Evolutionary conservation across 2,888 invertebrate genomes (phyloP).

Genomic region (Volucella inanis): DNA sequence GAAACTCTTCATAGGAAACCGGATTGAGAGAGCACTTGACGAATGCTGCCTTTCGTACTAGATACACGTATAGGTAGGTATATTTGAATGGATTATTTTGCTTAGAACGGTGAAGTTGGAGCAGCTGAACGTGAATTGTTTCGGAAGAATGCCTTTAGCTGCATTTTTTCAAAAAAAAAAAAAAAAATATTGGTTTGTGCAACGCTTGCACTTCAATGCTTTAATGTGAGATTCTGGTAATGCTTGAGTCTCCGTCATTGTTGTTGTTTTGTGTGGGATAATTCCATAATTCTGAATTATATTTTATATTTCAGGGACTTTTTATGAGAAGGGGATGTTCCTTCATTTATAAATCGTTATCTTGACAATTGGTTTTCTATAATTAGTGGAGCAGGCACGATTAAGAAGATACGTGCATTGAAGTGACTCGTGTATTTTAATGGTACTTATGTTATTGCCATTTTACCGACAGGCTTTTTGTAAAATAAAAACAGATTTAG

Average conservation of each 20-base stretch:
- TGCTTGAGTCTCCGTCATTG: not conserved
- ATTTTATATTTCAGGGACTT: constrained; percentile 12
- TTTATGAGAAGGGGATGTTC: constrained; percentile 14
- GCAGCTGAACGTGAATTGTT: constrained; percentile 9
- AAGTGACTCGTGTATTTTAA: too few relatives aligned
- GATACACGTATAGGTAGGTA: constrained; percentile 20
- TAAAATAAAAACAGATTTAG: too few relatives aligned
- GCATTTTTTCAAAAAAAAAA: not conserved
- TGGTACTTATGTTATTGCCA: too few relatives aligned
- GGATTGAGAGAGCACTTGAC: constrained; percentile 52
- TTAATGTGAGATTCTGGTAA: constrained; percentile 37
- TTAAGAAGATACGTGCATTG: not conserved
- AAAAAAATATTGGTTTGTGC: constrained; percentile 24
- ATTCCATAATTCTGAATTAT: not conserved
- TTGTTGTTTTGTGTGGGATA: constrained; percentile 2
- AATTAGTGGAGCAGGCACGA: constrained; percentile 9
- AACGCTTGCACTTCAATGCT: constrained; percentile 28
- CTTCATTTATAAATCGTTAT: constrained; percentile 31
- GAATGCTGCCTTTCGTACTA: constrained; percentile 36
- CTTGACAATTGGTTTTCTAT: constrained; percentile 41
- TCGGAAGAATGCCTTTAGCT: constrained; percentile 47
- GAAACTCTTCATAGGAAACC: constrained; percentile 49
- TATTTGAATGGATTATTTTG: constrained; percentile 9
- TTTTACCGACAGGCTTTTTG: too few relatives aligned
- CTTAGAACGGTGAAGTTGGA: constrained; percentile 40